A percentile compares a stretch with the other conserved stretches of the same genome.
Conservation (phyloP, 2,797 vertebrate genomes). For the Sciaenops ocellatus region DNA sequence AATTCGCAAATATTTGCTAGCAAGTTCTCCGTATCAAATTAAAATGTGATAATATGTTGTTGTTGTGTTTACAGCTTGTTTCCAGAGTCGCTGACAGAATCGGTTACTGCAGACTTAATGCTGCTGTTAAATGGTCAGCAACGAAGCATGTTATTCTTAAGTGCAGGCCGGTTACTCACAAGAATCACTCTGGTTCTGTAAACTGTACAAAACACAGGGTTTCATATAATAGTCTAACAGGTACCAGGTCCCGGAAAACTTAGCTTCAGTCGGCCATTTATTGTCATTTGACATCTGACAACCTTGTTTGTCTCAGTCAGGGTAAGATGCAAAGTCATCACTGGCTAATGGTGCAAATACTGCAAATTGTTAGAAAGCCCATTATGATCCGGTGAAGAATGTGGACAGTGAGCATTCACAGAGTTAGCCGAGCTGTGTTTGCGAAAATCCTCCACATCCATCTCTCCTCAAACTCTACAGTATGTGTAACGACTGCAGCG, state of each 20-base stretch:
- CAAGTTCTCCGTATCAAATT: background rate
- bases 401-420: conserved; percentile 34
- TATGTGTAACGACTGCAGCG: conserved; percentile 18
- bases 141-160: background rate
- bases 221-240: conserved; percentile 9
- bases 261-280: conserved; percentile 33
- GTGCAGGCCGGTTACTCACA: background rate
- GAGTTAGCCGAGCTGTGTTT: conserved; percentile 37
- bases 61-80: conserved; percentile 1
- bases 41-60: conserved; percentile 3
- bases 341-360: conserved; percentile 56
- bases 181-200: background rate
- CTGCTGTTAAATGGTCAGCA: conserved; percentile 21
- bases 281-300: conserved; percentile 41
- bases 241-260: conserved; percentile 12
- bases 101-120: conserved; percentile 25
- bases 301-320: conserved; percentile 46
- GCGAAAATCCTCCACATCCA: conserved; percentile 29
- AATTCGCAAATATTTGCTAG: background rate
- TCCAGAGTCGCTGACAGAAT: background rate
- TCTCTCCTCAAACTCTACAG: conserved; percentile 42
- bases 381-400: conserved; percentile 43
- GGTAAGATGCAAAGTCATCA: conserved; percentile 60
- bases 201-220: background rate
- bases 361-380: conserved; percentile 40